Evolutionary conservation across 2,888 invertebrate genomes (phyloP).

Genomic region (Polietes domitor): DNA sequence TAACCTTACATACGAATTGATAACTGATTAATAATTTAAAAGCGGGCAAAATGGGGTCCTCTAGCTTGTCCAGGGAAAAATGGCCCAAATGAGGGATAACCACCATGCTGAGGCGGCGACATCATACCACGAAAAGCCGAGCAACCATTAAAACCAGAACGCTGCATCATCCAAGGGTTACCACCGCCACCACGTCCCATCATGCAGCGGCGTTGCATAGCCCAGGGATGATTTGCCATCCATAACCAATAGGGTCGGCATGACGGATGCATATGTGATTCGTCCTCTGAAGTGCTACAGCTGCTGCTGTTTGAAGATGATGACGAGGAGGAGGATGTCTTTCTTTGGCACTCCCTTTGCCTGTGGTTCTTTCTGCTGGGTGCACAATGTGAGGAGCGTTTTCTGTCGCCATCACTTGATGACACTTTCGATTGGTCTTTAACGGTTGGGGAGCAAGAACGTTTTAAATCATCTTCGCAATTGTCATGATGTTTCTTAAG

Average conservation of each 20-base stretch:
- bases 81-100: too few species aligned
- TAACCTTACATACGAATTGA: too few species aligned
- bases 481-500: conserved; percentile 19
- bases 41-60: too few species aligned
- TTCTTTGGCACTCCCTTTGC: neutral
- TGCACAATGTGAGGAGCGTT: conserved; percentile 13
- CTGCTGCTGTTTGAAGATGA: neutral
- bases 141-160: neutral
- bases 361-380: neutral
- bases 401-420: neutral
- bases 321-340: neutral
- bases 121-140: too few species aligned
- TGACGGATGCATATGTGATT: neutral
- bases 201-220: neutral
- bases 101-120: too few species aligned
- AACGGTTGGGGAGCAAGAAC: conserved; percentile 35
- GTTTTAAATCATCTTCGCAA: neutral
- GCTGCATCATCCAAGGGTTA: neutral
- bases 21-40: too few species aligned
- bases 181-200: neutral
- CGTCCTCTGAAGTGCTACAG: conserved; percentile 19
- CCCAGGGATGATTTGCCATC: neutral
- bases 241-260: neutral
- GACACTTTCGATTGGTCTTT: neutral
- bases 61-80: neutral